Base-by-base conservation (phyloP, 92 coral and sea anemone genomes). In the Paragorgia papillata region DNA sequence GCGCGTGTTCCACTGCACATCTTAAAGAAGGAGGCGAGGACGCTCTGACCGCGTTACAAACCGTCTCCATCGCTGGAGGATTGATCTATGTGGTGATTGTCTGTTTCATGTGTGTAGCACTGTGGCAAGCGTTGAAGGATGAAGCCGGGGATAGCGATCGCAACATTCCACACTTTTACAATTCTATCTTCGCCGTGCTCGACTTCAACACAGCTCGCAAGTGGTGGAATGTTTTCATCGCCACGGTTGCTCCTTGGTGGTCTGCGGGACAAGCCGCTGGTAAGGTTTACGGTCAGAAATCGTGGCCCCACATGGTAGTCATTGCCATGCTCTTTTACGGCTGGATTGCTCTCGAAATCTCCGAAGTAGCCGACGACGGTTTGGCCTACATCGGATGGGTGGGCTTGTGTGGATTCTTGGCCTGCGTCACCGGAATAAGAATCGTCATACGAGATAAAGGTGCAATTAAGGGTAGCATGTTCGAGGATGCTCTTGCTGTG, bases 361-460 rank as follows among this genome's bases (percentile, higher is more conserved):
- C 83, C 28, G 88, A 92, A 57, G 84, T 88, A 15, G 67, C 75
- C 6, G 96, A 87, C 27, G 55, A 41, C 2, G 90, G 91, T 18
- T 67, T 91, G 26, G 89, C 90, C 57, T 83, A 89, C 73, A 85
- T 91, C 30, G 97, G 88, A 2, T 90, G 96, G 96, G 82, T 91
- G 0, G 58, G 88, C 8, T 75, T 88, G 66, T 78, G 82, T 12
- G 89, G 84, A 3, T 92, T 92, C 80, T 81, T 92, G 56, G 86
- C 88, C 55, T 92, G 90, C 62, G 80, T 85, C 31, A 85, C 90
- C 13, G 89, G 90, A 28, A 84, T 91, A 43, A 92, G 97, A 10
- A 80, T 80, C 57, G 34, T 58, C 34, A 80, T 80, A 17, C 91
- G 86, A 10, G 73, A 65, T 19, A 66, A 46, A 62, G 62, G 44